These are phyloP conservation scores for Aphelenchoides fujianensis DNA, from an alignment of 1,140 invertebrate species.

Conservation along the genomic window DNA sequence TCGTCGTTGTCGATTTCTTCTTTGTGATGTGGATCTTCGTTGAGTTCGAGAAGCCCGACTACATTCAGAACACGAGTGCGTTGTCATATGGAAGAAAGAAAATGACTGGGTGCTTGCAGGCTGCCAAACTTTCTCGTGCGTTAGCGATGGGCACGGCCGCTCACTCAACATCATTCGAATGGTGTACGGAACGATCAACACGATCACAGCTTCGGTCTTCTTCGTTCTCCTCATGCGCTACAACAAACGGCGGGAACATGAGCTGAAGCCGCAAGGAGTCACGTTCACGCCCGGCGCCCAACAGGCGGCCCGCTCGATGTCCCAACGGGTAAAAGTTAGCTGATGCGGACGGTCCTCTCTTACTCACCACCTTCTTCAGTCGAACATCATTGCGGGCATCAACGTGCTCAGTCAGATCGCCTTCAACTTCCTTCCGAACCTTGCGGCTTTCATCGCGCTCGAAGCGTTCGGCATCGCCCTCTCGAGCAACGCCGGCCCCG, in stretches of 20 bases:
- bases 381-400: not conserved
- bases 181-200: not conserved
- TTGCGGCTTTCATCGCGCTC: not conserved
- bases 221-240: not conserved
- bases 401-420: slow-evolving; percentile 3
- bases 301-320: not conserved
- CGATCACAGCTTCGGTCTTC: not conserved
- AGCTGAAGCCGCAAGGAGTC: not conserved
- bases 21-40: not conserved
- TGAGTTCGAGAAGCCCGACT: not conserved
- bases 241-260: not conserved
- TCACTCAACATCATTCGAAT: not conserved
- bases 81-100: not conserved
- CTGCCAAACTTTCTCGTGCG: slow-evolving; percentile 5
- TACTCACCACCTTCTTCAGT: not conserved
- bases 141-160: not conserved
- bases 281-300: not conserved
- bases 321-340: not conserved
- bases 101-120: not conserved
- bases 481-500: not conserved
- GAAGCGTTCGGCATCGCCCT: not conserved
- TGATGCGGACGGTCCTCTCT: not conserved
- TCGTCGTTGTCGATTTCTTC: slow-evolving; percentile 1
- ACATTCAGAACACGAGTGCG: not conserved
- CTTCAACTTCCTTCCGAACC: slow-evolving; percentile 6